Evolutionary conservation across 2,888 invertebrate species (phyloP).

Genomic region (Ophion costatus): DNA sequence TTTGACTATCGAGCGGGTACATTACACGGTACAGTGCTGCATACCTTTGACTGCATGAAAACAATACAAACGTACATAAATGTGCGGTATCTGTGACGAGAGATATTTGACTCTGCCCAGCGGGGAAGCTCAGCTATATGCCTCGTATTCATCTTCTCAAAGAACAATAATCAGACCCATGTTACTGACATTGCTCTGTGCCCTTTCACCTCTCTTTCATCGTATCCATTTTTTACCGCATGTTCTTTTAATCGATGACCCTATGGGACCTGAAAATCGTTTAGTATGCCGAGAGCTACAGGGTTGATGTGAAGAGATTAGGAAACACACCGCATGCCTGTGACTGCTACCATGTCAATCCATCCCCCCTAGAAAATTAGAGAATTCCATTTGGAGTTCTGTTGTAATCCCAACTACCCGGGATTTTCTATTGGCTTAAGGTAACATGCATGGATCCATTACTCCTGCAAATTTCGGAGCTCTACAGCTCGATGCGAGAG

Average conservation of each 20-base stretch:
- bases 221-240: neutral
- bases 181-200: conserved; percentile 7
- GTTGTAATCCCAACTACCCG: neutral
- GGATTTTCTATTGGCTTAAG: neutral
- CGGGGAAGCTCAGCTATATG: conserved; percentile 13
- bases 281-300: neutral
- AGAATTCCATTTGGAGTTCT: neutral
- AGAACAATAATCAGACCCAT: conserved; percentile 25
- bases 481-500: conserved; percentile 24
- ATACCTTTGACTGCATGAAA: conserved; percentile 9
- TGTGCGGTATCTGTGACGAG: conserved; percentile 21
- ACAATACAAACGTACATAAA: conserved; percentile 24
- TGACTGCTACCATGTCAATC: neutral
- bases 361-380: neutral
- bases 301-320: conserved; percentile 15
- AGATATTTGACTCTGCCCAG: conserved; percentile 28
- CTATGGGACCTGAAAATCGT: neutral
- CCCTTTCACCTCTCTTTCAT: conserved; percentile 18
- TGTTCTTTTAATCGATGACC: conserved; percentile 16
- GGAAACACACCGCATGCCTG: conserved; percentile 12
- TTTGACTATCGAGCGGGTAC: conserved; percentile 18
- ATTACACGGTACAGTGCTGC: neutral
- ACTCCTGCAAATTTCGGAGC: conserved; percentile 12
- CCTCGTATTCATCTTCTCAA: conserved; percentile 21
- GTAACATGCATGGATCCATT: neutral